Base-by-base conservation (phyloP, 2,888 invertebrate genomes). In the Amiota mariae region DNA sequence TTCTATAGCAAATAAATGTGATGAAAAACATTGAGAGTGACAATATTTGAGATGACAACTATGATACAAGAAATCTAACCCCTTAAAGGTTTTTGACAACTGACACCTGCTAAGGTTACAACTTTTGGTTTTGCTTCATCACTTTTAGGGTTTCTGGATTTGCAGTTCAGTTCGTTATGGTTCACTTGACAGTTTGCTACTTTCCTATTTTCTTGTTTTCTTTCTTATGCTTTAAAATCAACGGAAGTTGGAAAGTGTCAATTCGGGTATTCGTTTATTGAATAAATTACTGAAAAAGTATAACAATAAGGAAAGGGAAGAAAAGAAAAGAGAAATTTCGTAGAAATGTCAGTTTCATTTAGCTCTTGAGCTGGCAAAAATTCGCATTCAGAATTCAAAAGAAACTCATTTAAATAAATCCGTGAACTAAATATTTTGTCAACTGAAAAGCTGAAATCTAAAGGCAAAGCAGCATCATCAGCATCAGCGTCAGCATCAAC, bases 391-490 rank as follows among this genome's bases (percentile, higher is more conserved):
- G 20, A 54, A 59, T 59, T 66, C 24, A 51, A 68, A 68, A 68
- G 67, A 68, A 68, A 36, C 67, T 68, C 67, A 68, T 68, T 68
- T 68, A 68, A 68, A 51, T 68, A 68, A 68, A 68, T 68, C 54
- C 67, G 51, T 68, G 67, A 68, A 68, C 51, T 68, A 68, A 68
- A 68, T 68, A 54, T 68, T 68, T 68, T 20, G 13, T 54, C 20
- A 51, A 12, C 15, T 64, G 47, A n/a, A 15, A 15, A 66, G 9
- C 11, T 59, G 24, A 4, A 24, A 20, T 63, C 13, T 63, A 36
- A 15, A n/a, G 15, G 13, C 54, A 54, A 12, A 59, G 59, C 9
- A 11, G 9, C 20, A 36, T 0, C 36, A 36, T 36, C 36, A 36
- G 2, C 36, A 36, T 2, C 36, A 36, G 2, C 36, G 6, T 36